A percentile compares a stretch with the other conserved stretches of the same genome.
Evolutionary conservation across 2,113 vertebrate genomes (phyloP).

Genomic region (Sinocyclocheilus rhinocerous): DNA sequence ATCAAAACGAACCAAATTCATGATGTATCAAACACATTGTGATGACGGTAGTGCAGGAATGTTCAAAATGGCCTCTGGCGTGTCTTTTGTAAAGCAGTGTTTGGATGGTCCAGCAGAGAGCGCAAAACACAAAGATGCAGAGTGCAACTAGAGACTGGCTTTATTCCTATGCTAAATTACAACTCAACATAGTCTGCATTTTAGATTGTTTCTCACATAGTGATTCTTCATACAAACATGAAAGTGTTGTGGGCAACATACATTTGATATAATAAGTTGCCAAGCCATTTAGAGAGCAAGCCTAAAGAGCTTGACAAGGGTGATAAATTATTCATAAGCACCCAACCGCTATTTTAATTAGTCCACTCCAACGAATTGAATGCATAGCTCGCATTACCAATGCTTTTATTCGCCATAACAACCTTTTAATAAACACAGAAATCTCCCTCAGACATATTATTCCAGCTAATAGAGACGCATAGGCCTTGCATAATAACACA

Average conservation of each 20-base stretch:
- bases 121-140: conserved; percentile 51
- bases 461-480: background rate
- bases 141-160: background rate
- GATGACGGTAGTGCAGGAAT: conserved; percentile 33
- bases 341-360: conserved; percentile 30
- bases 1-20: background rate
- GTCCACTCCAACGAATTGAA: background rate
- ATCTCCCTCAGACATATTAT: conserved; percentile 10
- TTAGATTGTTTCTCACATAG: background rate
- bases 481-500: background rate
- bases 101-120: conserved; percentile 60
- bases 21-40: conserved; percentile 28
- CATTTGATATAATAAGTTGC: background rate
- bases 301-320: background rate
- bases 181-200: background rate
- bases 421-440: conserved; percentile 21
- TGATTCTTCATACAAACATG: background rate
- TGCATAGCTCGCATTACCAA: conserved; percentile 12
- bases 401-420: conserved; percentile 31
- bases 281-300: background rate
- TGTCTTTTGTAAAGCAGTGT: conserved; percentile 42
- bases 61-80: conserved; percentile 79
- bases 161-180: background rate
- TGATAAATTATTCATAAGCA: conserved; percentile 24
- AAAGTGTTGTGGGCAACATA: background rate